Base-by-base conservation (phyloP, 2,888 invertebrate genomes). In the Adela reaumurella region DNA sequence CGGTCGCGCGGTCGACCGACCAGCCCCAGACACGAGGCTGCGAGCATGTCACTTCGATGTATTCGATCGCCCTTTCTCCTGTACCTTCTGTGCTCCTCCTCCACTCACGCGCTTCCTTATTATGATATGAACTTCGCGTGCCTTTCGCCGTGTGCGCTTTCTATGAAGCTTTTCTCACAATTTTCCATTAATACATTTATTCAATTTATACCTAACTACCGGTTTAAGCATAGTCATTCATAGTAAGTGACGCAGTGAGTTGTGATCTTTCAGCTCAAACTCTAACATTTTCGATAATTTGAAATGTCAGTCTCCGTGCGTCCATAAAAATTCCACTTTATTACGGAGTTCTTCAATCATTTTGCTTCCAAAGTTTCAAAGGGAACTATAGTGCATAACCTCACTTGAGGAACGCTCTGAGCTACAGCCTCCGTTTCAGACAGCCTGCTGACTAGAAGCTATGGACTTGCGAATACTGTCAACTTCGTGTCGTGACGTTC, bases 21-120 rank as follows among this genome's bases (percentile, higher is more conserved):
- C 77, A 76, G 77, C 77, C 77, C 76, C 66, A 78, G 76, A 73
- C 61, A 77, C 77, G 76, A 74, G 77, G 77, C 76, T 77, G 52
- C 50, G 50, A 52, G 52, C 52, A 52, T 52, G 52, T 47, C 45
- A 46, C 74, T 73, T 72, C 74, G 69, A 67, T 72, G 71, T 70
- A 70, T 68, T 74, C 64, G 65, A 69, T 63, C 64, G 69, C 69
- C 69, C 71, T 71, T 62, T 72, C 64, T 68, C 71, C 17, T 42
- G 3, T 42, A n/a, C 42, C 16, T 17, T 42, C 42, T 17, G 11
- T 42, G 6, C 42, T 42, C 24, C 24, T 8, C 11, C 11, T 14
- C n/a, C 69, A 68, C 70, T 67, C 67, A 24, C 61, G 74, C 73
- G 76, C 74, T 74, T 77, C 74, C 76, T 74, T 77, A 76, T 74